phyloP scores from a whole-genome alignment of 2,888 invertebrate genomes.

The Stenchaetothrips biformis region DNA sequence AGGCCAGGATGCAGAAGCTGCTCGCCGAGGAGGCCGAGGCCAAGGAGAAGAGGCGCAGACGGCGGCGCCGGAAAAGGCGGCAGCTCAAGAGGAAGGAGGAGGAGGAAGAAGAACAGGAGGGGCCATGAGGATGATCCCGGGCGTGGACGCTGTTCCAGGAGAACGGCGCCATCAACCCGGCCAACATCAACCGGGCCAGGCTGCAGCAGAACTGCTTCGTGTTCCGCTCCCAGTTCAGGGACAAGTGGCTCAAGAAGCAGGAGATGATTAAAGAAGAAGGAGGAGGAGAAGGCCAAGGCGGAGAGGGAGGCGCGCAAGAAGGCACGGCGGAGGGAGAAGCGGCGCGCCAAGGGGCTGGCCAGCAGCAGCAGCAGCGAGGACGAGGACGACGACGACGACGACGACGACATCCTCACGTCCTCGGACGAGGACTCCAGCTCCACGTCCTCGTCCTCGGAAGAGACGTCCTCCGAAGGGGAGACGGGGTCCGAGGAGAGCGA shows the following conservation, averaged over 20 bases:
- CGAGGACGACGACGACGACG: constrained; percentile 42
- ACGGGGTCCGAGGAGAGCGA: constrained; percentile 48
- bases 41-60: constrained; percentile 39
- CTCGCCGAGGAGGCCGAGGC: constrained; percentile 35
- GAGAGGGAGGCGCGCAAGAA: constrained; percentile 38
- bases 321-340: constrained; percentile 33
- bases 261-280: constrained; percentile 30
- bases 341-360: constrained; percentile 35
- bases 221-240: constrained; percentile 7
- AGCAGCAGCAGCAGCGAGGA: constrained; percentile 29
- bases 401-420: constrained; percentile 41
- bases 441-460: constrained; percentile 37
- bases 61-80: constrained; percentile 38
- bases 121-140: constrained; percentile 43
- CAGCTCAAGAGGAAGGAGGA: constrained; percentile 30
- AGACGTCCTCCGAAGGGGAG: constrained; percentile 45
- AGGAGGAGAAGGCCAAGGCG: constrained; percentile 36
- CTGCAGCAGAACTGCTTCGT: constrained; percentile 22
- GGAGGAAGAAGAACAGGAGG: constrained; percentile 44
- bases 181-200: constrained; percentile 29
- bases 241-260: constrained; percentile 17
- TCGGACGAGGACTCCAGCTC: constrained; percentile 39
- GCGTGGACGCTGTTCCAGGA: constrained; percentile 31
- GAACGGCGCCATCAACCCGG: constrained; percentile 31
- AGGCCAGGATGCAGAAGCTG: constrained; percentile 37